These are phyloP conservation scores for Etheostoma spectabile DNA, from an alignment of 2,113 vertebrate species.

Conservation along the genomic window DNA sequence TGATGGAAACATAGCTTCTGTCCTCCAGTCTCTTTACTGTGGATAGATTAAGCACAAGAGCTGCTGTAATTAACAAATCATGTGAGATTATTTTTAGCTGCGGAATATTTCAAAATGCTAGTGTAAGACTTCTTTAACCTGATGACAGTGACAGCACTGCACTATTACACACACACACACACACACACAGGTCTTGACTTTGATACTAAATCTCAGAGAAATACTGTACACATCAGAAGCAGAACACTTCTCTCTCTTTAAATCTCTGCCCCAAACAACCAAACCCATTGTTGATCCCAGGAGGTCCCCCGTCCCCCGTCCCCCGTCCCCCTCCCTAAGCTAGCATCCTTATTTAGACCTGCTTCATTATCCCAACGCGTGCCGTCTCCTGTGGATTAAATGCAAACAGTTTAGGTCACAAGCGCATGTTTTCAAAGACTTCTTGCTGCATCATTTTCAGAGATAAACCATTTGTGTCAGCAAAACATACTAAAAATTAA, in stretches of 20 bases:
- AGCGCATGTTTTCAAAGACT: constrained; percentile 1
- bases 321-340: background rate
- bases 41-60: constrained; percentile 47
- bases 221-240: constrained; percentile 4
- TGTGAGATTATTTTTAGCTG: constrained; percentile 58
- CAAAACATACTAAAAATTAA: constrained; percentile 31
- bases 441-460: constrained; percentile 6
- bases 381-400: constrained; percentile 24
- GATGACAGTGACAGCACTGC: background rate
- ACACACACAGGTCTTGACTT: background rate
- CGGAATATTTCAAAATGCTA: constrained; percentile 66
- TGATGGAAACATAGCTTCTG: background rate
- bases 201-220: constrained; percentile 3
- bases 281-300: constrained; percentile 51
- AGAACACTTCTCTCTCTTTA: constrained; percentile 31
- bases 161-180: too few species aligned
- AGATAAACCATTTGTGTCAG: constrained; percentile 26
- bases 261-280: constrained; percentile 34
- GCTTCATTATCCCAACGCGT: constrained; percentile 17
- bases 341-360: constrained; percentile 35
- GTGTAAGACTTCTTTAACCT: constrained; percentile 8
- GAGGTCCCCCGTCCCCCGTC: background rate
- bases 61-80: constrained; percentile 65
- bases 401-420: constrained; percentile 13
- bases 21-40: constrained; percentile 9